A percentile compares a stretch with the other conserved stretches of the same genome.
Evolutionary conservation across 2,113 vertebrate species (phyloP).

Genomic region (Cyphomyrus plagiostoma): DNA sequence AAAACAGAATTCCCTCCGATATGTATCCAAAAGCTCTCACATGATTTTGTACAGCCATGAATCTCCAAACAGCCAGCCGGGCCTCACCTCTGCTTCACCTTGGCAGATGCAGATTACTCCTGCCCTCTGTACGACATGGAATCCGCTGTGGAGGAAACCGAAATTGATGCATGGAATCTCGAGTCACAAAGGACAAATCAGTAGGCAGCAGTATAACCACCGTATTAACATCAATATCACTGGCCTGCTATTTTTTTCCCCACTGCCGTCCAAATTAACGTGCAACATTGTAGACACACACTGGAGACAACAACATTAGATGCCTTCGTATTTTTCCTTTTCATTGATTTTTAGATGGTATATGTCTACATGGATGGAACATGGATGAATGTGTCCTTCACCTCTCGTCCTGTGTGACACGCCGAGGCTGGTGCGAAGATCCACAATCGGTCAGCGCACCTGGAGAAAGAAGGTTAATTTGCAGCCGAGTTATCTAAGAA

Average conservation of each 20-base stretch:
- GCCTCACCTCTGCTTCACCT: not conserved
- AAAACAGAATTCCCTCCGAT: not conserved
- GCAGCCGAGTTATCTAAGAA: constrained; percentile 18
- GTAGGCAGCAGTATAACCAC: not conserved
- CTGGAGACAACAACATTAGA: not conserved
- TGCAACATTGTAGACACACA: not conserved
- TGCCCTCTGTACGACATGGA: not conserved
- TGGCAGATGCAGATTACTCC: not conserved
- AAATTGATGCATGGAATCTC: not conserved
- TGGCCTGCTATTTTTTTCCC: not conserved
- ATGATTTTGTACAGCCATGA: not conserved
- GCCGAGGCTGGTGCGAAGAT: not conserved
- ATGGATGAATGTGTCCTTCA: not conserved
- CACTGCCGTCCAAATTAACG: not conserved
- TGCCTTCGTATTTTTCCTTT: not conserved
- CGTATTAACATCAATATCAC: not conserved
- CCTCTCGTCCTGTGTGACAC: not conserved
- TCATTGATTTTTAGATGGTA: not conserved
- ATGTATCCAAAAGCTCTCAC: not conserved
- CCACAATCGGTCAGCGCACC: not conserved
- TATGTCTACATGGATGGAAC: not conserved
- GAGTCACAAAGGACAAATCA: constrained; percentile 2
- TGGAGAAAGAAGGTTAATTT: constrained; percentile 10
- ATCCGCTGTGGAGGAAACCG: not conserved
- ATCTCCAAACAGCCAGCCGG: not conserved